These are phyloP conservation scores for Heliothis subflexa DNA, from an alignment of 1,140 invertebrate species.

Conservation along the genomic window DNA sequence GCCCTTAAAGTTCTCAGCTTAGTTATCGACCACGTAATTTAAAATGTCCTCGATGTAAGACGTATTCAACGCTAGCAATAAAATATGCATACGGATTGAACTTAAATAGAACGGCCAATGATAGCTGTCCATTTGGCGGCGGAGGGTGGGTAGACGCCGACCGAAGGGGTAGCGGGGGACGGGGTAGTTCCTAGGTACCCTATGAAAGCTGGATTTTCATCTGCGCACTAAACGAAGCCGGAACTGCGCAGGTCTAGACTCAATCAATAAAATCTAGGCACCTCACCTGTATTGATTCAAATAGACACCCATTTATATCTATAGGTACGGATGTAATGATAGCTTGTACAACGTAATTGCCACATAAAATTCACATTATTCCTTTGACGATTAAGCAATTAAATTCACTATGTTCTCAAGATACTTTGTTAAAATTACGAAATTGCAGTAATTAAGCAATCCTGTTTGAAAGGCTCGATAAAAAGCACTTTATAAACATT, in stretches of 20 bases:
- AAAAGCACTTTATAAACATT: slow-evolving; percentile 35
- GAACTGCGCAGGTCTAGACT: slow-evolving; percentile 41
- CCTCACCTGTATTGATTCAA: neutral
- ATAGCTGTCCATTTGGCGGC: neutral
- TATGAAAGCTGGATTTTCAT: slow-evolving; percentile 18
- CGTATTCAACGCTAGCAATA: neutral
- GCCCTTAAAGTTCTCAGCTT: no score
- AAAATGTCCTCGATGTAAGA: no score
- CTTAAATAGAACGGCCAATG: neutral
- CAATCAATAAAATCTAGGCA: slow-evolving; percentile 38
- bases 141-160: neutral
- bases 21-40: no score
- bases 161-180: neutral
- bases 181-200: slow-evolving; percentile 24
- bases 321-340: neutral
- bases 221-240: slow-evolving; percentile 21
- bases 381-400: slow-evolving; percentile 28
- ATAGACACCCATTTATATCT: neutral
- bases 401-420: neutral
- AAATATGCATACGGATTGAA: neutral
- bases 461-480: slow-evolving; percentile 30
- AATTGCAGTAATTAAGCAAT: slow-evolving; percentile 41
- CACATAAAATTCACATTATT: slow-evolving; percentile 38
- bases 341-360: slow-evolving; percentile 1
- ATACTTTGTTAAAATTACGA: slow-evolving; percentile 34